Percentiles rank a stretch among this genome's conserved stretches.
These are phyloP conservation scores for Gulo gulo DNA, from an alignment of 2,113 vertebrate species.

Conservation along the genomic window DNA sequence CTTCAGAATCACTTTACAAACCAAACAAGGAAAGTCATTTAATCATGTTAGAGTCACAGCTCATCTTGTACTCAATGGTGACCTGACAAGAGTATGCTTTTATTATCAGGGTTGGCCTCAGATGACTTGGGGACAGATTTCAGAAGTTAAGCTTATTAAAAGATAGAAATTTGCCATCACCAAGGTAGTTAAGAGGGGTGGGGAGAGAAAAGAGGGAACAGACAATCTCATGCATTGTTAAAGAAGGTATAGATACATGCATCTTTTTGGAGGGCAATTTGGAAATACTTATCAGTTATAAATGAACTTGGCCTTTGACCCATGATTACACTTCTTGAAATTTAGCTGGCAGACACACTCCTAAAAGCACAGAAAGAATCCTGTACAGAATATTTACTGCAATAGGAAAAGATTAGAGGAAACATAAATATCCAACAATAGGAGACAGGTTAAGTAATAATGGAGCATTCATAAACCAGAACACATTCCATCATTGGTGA, in stretches of 20 bases:
- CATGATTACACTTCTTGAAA: conserved; percentile 35
- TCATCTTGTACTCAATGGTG: not conserved
- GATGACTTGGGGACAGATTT: not conserved
- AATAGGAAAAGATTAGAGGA: conserved; percentile 28
- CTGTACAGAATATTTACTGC: conserved; percentile 11
- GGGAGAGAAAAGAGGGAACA: not conserved
- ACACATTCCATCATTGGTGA: not conserved
- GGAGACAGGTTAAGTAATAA: conserved; percentile 10
- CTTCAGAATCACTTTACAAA: conserved; percentile 43
- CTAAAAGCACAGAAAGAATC: not conserved
- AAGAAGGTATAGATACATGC: not conserved
- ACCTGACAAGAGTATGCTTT: not conserved
- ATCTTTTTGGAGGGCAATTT: conserved; percentile 45
- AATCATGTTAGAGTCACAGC: not conserved
- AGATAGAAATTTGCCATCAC: conserved; percentile 2
- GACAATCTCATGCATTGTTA: not conserved
- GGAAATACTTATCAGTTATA: conserved; percentile 44
- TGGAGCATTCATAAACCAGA: not conserved
- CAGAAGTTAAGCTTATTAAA: conserved; percentile 24
- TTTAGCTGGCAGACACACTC: conserved; percentile 11
- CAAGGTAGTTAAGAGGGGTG: not conserved
- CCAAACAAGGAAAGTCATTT: not conserved
- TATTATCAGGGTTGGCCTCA: not conserved
- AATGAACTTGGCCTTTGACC: conserved; percentile 37
- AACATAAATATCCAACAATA: conserved; percentile 36